Conservation (phyloP, 2,888 invertebrate species). For the Ochropleura leucogaster region DNA sequence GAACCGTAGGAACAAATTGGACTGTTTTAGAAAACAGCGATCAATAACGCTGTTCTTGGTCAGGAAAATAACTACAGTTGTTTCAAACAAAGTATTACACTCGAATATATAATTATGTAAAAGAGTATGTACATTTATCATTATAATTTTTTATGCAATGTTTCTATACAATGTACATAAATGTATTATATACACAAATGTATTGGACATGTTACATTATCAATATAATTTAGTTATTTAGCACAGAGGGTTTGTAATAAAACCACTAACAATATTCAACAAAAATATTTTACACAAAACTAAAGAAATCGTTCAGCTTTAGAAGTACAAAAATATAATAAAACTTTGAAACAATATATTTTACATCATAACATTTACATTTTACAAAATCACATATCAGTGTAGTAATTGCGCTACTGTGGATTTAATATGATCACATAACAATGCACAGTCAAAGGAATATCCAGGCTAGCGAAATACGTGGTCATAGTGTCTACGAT, state of each 20-base stretch:
- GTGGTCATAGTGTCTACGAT: slow-evolving; percentile 36
- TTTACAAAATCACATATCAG: slow-evolving; percentile 77
- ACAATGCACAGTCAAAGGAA: slow-evolving; percentile 52
- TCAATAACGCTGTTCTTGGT: background rate
- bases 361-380: slow-evolving; percentile 79
- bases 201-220: slow-evolving; percentile 35
- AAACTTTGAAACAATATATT: slow-evolving; percentile 82
- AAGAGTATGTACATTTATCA: slow-evolving; percentile 49
- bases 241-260: slow-evolving; percentile 66
- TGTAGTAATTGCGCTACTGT: slow-evolving; percentile 70
- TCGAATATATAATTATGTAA: slow-evolving; percentile 58
- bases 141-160: slow-evolving; percentile 32
- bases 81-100: slow-evolving; percentile 48
- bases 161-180: slow-evolving; percentile 49
- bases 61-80: slow-evolving; percentile 17
- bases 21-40: slow-evolving; percentile 3
- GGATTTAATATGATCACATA: slow-evolving; percentile 62
- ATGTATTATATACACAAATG: slow-evolving; percentile 57
- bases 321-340: slow-evolving; percentile 87
- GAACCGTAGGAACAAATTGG: background rate
- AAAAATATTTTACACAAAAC: slow-evolving; percentile 78
- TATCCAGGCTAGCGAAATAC: slow-evolving; percentile 53
- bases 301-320: slow-evolving; percentile 73
- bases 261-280: slow-evolving; percentile 76
- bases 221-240: slow-evolving; percentile 53